phyloP scores from a whole-genome alignment of 2,797 vertebrate genomes.

The Balearica regulorum region DNA sequence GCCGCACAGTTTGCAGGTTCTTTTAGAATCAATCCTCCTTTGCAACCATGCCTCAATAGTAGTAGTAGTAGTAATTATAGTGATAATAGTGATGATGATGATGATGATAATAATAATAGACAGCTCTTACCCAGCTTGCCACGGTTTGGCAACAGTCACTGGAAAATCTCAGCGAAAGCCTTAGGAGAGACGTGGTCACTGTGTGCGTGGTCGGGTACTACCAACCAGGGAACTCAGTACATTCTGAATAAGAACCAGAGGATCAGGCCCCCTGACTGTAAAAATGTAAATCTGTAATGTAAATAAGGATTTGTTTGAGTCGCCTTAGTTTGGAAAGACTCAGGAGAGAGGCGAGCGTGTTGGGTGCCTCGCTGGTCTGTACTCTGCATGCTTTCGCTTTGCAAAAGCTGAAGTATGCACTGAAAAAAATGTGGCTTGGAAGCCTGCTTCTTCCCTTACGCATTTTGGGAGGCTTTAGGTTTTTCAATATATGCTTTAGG shows the following conservation, averaged over 20 bases:
- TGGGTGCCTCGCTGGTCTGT: not conserved
- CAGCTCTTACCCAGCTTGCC: not conserved
- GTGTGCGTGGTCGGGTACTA: accelerated
- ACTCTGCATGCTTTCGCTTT: not conserved
- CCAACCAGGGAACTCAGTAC: not conserved
- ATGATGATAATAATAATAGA: not conserved
- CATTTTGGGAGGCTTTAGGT: not conserved
- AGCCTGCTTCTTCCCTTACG: not conserved
- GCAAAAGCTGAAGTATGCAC: accelerated
- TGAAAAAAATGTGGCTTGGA: not conserved
- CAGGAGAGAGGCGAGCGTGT: not conserved
- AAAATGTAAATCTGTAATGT: constrained; percentile 40
- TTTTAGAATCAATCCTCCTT: not conserved
- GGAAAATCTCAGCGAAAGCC: not conserved
- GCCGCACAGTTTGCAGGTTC: not conserved
- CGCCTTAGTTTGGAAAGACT: not conserved
- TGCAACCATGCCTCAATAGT: not conserved
- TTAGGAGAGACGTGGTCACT: accelerated
- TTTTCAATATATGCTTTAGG: not conserved
- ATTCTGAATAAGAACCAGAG: not conserved
- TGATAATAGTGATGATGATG: no score
- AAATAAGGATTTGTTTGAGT: constrained; percentile 51
- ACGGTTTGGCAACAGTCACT: not conserved
- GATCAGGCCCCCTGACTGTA: not conserved
- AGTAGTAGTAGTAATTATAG: not conserved